Conservation (phyloP, 2,113 vertebrate species). For the Bufo bufo region DNA sequence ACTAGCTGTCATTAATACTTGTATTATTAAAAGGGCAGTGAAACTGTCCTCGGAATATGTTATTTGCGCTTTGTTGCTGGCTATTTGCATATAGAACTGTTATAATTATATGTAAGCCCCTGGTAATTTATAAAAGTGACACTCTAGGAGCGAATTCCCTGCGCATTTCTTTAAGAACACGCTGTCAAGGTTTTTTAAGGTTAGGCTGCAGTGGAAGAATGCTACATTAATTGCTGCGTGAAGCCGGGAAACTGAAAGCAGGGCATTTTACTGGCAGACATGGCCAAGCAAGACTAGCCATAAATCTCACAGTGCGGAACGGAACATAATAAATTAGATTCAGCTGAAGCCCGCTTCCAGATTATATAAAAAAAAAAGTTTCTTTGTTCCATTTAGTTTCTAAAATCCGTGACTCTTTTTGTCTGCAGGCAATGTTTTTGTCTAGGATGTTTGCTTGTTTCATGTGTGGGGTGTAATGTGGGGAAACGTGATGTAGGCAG, state of each 20-base stretch:
- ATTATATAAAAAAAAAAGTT: constrained; percentile 58
- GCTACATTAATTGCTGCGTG: constrained; percentile 57
- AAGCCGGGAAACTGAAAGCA: constrained; percentile 62
- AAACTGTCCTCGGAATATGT: background rate
- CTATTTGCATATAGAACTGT: constrained; percentile 18
- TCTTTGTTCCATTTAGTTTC: constrained; percentile 57
- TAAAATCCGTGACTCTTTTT: background rate
- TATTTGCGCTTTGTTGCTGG: background rate
- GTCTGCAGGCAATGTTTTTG: constrained; percentile 16
- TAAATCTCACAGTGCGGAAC: constrained; percentile 61
- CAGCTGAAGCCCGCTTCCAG: constrained; percentile 61
- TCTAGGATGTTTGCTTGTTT: constrained; percentile 7
- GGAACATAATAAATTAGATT: constrained; percentile 62
- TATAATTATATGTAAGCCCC: constrained; percentile 38
- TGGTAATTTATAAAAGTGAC: constrained; percentile 34
- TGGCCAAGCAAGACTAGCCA: constrained; percentile 62
- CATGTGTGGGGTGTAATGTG: background rate
- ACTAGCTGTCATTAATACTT: background rate
- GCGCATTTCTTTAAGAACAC: constrained; percentile 41
- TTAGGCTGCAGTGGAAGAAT: constrained; percentile 46
- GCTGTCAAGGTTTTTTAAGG: constrained; percentile 55
- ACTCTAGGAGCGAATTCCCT: constrained; percentile 47
- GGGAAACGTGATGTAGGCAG: background rate
- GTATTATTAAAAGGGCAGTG: background rate
- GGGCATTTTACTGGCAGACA: constrained; percentile 54